These are phyloP conservation scores for Druceiella hillmani DNA, from an alignment of 2,888 invertebrate genomes.

Conservation along the genomic window DNA sequence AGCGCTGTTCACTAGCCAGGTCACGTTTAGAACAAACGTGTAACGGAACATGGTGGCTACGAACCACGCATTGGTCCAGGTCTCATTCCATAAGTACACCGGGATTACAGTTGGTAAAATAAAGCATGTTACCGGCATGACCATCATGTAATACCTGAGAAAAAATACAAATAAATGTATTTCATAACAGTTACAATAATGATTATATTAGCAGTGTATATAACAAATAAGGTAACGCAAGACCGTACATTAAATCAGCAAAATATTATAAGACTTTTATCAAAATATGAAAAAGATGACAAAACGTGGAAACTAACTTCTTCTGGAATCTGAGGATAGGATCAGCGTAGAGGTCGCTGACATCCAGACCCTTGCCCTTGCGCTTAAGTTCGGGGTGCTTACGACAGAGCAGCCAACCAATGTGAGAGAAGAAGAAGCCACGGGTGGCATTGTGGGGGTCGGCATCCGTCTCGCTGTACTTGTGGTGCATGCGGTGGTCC, in stretches of 20 bases:
- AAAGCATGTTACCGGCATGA: slow-evolving; percentile 67
- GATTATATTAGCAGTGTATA: too few species aligned
- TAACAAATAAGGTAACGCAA: too few species aligned
- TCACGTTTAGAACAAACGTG: slow-evolving; percentile 62
- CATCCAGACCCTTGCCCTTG: slow-evolving; percentile 81
- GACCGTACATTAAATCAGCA: too few species aligned
- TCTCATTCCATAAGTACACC: slow-evolving; percentile 63
- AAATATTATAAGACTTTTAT: too few species aligned
- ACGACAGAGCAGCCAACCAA: slow-evolving; percentile 88
- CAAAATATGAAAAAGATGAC: not conserved
- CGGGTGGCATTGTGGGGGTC: slow-evolving; percentile 90
- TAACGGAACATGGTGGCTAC: slow-evolving; percentile 59
- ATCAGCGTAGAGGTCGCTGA: slow-evolving; percentile 78
- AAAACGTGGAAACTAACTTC: slow-evolving; percentile 59
- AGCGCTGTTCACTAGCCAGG: slow-evolving; percentile 75
- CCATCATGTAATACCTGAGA: slow-evolving; percentile 67
- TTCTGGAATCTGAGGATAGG: slow-evolving; percentile 83
- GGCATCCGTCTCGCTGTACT: slow-evolving; percentile 89
- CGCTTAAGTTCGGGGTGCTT: slow-evolving; percentile 87
- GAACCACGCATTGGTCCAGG: slow-evolving; percentile 48
- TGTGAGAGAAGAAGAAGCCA: slow-evolving; percentile 94
- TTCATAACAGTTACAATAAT: too few species aligned
- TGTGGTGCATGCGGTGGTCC: slow-evolving; percentile 85
- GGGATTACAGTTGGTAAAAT: slow-evolving; percentile 61
- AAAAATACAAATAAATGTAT: too few species aligned